phyloP scores from a whole-genome alignment of 1,140 invertebrate genomes.

The Drosophila parabipectinata region DNA sequence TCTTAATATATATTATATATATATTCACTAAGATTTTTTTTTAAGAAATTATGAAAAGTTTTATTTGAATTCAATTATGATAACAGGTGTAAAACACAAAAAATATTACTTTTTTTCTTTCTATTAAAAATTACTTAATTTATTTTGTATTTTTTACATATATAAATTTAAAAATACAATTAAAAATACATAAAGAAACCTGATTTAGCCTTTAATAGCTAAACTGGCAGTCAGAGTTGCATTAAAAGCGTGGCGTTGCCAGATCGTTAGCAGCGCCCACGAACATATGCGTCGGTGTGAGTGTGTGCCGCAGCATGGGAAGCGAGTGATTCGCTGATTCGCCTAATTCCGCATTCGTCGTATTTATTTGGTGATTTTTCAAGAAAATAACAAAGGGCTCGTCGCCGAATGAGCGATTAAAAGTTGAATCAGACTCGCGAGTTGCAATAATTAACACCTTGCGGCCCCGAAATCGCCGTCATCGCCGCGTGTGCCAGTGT shows the following conservation, averaged over 20 bases:
- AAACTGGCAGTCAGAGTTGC: constrained; percentile 53
- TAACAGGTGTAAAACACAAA: too few species aligned
- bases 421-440: neutral
- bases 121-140: neutral
- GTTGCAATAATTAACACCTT: constrained; percentile 52
- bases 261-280: constrained; percentile 30
- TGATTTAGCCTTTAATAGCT: constrained; percentile 2
- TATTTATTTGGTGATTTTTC: constrained; percentile 55
- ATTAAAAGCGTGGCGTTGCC: constrained; percentile 36
- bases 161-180: neutral
- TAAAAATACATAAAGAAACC: neutral
- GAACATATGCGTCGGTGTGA: constrained; percentile 41
- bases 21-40: too few species aligned
- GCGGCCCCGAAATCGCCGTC: constrained; percentile 28
- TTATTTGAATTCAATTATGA: too few species aligned
- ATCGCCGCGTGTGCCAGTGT: constrained; percentile 44
- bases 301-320: constrained; percentile 74
- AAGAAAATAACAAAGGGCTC: constrained; percentile 26
- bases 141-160: neutral
- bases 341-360: constrained; percentile 49
- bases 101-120: too few species aligned
- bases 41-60: too few species aligned
- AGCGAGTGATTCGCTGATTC: constrained; percentile 71
- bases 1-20: too few species aligned
- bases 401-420: constrained; percentile 13